Evolutionary conservation across 2,113 vertebrate species (phyloP), one percentile per base, ranked within the genome.

Genomic region (Dicentrarchus labrax): DNA sequence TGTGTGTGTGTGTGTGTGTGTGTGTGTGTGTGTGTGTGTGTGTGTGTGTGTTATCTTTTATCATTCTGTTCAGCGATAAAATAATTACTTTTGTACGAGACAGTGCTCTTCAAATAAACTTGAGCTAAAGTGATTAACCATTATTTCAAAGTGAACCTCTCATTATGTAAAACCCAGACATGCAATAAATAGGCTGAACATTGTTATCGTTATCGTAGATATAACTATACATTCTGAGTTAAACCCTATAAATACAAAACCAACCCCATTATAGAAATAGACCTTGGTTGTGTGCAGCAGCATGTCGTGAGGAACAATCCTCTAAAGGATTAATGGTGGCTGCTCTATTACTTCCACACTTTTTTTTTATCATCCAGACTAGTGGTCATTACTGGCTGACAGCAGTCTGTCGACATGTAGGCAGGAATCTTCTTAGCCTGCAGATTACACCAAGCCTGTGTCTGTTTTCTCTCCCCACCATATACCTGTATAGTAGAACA

Each of bases 261-360:
- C 51, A 43, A 48, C 11, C 59, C 24, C 39, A 36, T 60, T 38
- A 48, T 0, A 61, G 69, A 84, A 54, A 71, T 47, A 36, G 60
- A 78, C 69, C 56, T 51, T 57, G 24, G 45, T 62, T 71, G 48
- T 41, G 67, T 83, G 76, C 57, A 59, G 12, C 59, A 77, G 72
- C 69, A 62, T 67, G 82, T 59, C 8, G 21, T 85, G 89, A 78
- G 70, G 62, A 87, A 76, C 56, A 71, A 80, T 74, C 83, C 75
- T 78, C 70, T 66, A 45, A 78, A 69, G 83, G 92, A 92, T 94
- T 93, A 92, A 90, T 43, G 72, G 69, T 47, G 22, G 72, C 75
- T 50, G 36, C 60, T 83, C 71, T 50, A 73, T 85, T 68, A 87
- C 78, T 83, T 78, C 45, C 56, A 48, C 87, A 78, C 61, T 77